Conservation (phyloP, 2,113 vertebrate species). For the Actinemys pallida region DNA sequence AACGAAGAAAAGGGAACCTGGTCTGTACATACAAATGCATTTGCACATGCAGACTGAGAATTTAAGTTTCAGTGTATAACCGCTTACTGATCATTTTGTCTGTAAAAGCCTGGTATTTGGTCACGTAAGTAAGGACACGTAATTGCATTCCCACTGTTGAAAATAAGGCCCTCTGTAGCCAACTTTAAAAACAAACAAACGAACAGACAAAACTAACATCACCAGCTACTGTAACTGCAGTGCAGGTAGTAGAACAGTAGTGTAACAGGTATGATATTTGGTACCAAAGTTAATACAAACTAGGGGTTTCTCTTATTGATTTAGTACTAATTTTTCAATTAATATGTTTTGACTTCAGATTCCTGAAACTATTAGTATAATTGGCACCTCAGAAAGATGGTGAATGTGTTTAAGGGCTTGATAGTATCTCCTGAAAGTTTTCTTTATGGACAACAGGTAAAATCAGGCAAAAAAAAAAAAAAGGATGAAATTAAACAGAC, state of each 20-base stretch:
- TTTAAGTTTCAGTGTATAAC: background rate
- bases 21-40: background rate
- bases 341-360: background rate
- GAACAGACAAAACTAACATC: background rate
- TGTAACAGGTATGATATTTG: background rate
- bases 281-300: background rate
- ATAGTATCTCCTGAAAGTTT: fast-evolving
- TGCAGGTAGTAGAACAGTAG: background rate
- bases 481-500: background rate
- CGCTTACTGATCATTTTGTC: background rate
- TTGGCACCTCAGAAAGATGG: background rate
- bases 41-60: background rate
- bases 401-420: background rate
- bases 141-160: background rate
- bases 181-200: background rate
- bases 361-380: background rate
- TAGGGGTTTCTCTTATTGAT: background rate
- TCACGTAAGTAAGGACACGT: background rate
- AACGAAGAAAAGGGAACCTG: background rate
- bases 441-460: background rate
- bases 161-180: background rate
- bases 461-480: background rate
- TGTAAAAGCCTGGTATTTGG: background rate
- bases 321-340: background rate
- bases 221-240: background rate